These are phyloP conservation scores for Noctua comes DNA, from an alignment of 2,888 invertebrate genomes.

Conservation along the genomic window DNA sequence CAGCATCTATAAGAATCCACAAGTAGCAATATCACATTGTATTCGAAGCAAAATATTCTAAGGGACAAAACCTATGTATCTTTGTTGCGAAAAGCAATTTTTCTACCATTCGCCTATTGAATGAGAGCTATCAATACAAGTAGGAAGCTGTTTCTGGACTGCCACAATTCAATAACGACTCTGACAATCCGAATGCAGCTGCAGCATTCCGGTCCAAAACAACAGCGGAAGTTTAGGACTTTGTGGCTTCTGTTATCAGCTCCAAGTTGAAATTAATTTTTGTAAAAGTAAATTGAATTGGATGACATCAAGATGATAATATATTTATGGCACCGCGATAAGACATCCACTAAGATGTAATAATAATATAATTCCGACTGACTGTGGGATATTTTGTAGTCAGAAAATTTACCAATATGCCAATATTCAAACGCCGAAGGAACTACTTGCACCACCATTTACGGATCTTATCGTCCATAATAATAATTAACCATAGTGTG, in stretches of 20 bases:
- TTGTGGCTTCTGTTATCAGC: not conserved
- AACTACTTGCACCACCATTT: not conserved
- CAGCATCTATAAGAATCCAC: conserved; percentile 8
- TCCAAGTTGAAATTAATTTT: not conserved
- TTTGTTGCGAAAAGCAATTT: conserved; percentile 80
- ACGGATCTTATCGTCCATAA: not conserved
- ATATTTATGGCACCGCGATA: not conserved
- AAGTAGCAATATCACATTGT: conserved; percentile 60
- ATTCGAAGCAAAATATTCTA: conserved; percentile 57
- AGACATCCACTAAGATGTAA: not conserved
- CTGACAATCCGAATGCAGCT: conserved; percentile 73
- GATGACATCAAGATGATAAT: too few relatives aligned
- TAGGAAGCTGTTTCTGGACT: conserved; percentile 75
- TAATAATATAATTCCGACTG: too few relatives aligned
- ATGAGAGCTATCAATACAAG: conserved; percentile 73
- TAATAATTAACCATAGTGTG: not conserved
- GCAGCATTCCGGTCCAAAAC: conserved; percentile 69
- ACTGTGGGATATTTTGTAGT: too few relatives aligned
- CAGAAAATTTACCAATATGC: not conserved
- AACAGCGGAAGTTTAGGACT: conserved; percentile 56
- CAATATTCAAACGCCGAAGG: not conserved
- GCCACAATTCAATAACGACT: conserved; percentile 84
- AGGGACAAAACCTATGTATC: conserved; percentile 64
- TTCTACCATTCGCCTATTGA: conserved; percentile 68
- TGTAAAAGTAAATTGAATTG: not conserved